Evolutionary conservation across 2,888 invertebrate species (phyloP).

Genomic region (Dryocosmus kuriphilus): DNA sequence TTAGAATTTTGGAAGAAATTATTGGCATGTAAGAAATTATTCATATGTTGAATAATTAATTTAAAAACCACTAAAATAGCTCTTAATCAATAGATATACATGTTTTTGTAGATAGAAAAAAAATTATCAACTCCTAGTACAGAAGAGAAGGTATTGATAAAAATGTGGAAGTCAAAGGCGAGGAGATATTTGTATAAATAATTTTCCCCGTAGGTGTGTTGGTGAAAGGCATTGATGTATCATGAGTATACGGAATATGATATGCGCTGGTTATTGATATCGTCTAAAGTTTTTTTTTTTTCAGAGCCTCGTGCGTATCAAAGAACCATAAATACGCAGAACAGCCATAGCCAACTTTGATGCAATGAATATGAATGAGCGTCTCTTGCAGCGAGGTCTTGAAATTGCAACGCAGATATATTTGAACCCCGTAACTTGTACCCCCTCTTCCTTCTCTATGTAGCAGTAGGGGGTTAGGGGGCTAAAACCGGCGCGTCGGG

Average conservation of each 20-base stretch:
- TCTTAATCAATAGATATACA: too few species aligned
- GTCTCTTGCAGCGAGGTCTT: constrained; percentile 52
- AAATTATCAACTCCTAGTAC: not conserved
- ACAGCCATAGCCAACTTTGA: constrained; percentile 57
- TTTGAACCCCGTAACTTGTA: constrained; percentile 54
- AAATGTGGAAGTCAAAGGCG: constrained; percentile 12
- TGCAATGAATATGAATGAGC: constrained; percentile 68
- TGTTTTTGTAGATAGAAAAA: not conserved
- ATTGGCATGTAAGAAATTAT: too few species aligned
- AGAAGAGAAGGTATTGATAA: constrained; percentile 15
- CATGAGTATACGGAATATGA: constrained; percentile 35
- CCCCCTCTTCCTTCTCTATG: constrained; percentile 35
- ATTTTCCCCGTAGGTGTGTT: constrained; percentile 13
- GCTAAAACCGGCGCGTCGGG: constrained; percentile 48
- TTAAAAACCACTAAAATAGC: too few species aligned
- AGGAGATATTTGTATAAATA: constrained; percentile 33
- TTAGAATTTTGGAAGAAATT: too few species aligned
- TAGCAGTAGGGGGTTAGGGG: constrained; percentile 39
- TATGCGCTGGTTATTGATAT: constrained; percentile 19
- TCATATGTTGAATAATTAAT: too few species aligned
- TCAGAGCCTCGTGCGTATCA: constrained; percentile 25
- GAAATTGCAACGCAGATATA: constrained; percentile 64
- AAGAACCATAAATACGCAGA: constrained; percentile 55
- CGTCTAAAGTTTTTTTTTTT: constrained; percentile 37
- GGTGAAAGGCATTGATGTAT: constrained; percentile 36